Evolutionary conservation across 1,140 invertebrate species (phyloP).

Genomic region (Orius insidiosus): DNA sequence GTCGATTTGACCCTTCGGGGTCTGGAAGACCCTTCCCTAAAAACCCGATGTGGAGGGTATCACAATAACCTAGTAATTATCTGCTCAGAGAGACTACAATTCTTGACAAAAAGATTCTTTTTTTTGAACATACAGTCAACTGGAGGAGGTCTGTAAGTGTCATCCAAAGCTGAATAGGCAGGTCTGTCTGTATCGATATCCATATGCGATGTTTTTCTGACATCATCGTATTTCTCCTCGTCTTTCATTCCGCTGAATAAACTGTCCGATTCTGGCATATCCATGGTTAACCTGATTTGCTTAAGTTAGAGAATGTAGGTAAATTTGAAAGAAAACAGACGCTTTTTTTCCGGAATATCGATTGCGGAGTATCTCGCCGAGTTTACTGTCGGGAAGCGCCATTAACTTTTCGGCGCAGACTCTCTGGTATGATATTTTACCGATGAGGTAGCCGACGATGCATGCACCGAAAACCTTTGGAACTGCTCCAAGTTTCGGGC

Average conservation of each 20-base stretch:
- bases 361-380: conserved; percentile 39
- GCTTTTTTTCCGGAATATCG: conserved; percentile 15
- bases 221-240: neutral
- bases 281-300: neutral
- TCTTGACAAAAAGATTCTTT: neutral
- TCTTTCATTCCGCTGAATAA: neutral
- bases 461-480: conserved; percentile 45
- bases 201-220: conserved; percentile 4
- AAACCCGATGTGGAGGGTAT: no score
- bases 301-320: neutral
- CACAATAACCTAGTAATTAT: no score
- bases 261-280: neutral
- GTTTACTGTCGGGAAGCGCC: conserved; percentile 40
- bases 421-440: conserved; percentile 55
- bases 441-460: conserved; percentile 51
- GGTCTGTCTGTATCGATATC: conserved; percentile 13
- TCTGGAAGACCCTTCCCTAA: no score
- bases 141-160: conserved; percentile 7
- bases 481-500: conserved; percentile 39
- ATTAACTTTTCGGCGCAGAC: conserved; percentile 58
- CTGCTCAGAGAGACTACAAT: neutral
- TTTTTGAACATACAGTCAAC: conserved; percentile 1
- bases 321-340: neutral
- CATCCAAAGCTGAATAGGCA: conserved; percentile 5
- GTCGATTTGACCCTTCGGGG: no score